Percentiles rank a stretch among this genome's conserved stretches.
These are phyloP conservation scores for Lottia scabra DNA, from an alignment of 2,888 invertebrate genomes.

Conservation along the genomic window DNA sequence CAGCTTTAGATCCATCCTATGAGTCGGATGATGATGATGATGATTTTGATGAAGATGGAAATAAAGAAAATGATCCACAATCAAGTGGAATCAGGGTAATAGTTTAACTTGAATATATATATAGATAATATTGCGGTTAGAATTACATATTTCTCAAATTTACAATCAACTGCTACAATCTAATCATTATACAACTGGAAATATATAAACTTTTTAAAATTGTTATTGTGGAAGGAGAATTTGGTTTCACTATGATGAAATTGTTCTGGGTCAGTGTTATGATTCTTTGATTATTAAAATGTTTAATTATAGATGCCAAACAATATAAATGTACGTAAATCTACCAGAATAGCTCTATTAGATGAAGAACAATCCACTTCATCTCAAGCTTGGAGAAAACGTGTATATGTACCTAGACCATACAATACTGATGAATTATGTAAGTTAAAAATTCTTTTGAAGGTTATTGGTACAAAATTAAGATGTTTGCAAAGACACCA, in stretches of 20 bases:
- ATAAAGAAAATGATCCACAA: conserved; percentile 25
- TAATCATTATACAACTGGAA: too few species aligned
- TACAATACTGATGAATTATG: conserved; percentile 50
- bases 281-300: background rate
- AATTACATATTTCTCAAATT: too few species aligned
- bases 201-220: too few species aligned
- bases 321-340: conserved; percentile 41
- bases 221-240: too few species aligned
- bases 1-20: conserved; percentile 13
- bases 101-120: too few species aligned
- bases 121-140: too few species aligned
- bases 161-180: too few species aligned
- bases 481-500: too few species aligned
- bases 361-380: conserved; percentile 35
- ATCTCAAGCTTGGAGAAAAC: conserved; percentile 30
- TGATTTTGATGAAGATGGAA: conserved; percentile 13
- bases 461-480: background rate
- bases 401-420: conserved; percentile 41
- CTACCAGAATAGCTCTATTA: conserved; percentile 41
- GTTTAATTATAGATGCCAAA: background rate
- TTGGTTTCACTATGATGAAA: too few species aligned
- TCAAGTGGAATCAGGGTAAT: conserved; percentile 6
- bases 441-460: conserved; percentile 30
- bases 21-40: background rate
- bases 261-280: too few species aligned